Evolutionary conservation across 2,113 vertebrate genomes (phyloP).

Genomic region (Triplophysa siluroides): DNA sequence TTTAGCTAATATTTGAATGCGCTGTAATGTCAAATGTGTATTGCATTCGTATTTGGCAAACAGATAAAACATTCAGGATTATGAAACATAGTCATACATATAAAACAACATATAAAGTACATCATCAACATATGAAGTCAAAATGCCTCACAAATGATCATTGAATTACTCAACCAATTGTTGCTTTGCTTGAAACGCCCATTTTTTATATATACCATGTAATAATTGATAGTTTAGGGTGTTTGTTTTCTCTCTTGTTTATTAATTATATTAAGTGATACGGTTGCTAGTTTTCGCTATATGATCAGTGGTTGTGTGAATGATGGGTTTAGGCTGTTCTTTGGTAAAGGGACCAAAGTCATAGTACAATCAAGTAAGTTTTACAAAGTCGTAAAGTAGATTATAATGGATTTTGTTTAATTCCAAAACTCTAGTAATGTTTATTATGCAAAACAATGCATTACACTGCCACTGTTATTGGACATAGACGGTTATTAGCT

Average conservation of each 20-base stretch:
- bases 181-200: no score
- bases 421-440: no score
- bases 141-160: no score
- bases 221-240: no score
- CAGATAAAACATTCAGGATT: neutral
- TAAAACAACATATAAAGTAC: neutral
- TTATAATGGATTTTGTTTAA: no score
- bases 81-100: neutral
- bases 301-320: conserved; percentile 21
- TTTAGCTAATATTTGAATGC: no score
- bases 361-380: conserved; percentile 13
- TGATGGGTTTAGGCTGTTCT: neutral
- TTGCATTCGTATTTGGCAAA: conserved; percentile 4
- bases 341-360: neutral
- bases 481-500: neutral
- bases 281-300: neutral
- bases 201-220: no score
- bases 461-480: no score
- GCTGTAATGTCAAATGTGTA: neutral
- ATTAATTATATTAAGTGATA: no score
- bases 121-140: neutral
- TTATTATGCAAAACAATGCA: no score
- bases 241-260: no score
- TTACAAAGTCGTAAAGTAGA: neutral
- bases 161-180: neutral